phyloP scores from a whole-genome alignment of 2,797 vertebrate genomes.

The Huso huso region DNA sequence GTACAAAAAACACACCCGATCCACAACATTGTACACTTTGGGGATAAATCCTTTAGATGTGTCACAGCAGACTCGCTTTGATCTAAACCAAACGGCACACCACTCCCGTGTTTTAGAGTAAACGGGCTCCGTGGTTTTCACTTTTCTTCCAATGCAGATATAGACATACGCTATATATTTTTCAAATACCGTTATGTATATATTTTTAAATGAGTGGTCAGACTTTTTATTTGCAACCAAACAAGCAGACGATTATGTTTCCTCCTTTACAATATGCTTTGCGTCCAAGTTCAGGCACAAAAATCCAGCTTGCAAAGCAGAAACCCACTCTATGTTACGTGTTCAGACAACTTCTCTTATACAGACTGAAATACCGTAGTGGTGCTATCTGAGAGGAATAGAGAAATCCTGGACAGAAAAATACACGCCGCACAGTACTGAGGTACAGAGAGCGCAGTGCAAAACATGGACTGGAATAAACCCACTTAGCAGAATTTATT shows the following conservation, averaged over 20 bases:
- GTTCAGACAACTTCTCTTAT: no score
- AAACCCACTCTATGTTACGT: background rate
- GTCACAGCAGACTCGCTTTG: constrained; percentile 3
- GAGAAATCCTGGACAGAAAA: constrained; percentile 48
- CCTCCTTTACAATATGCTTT: background rate
- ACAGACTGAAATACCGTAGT: background rate
- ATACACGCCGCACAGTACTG: constrained; percentile 41
- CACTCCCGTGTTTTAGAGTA: constrained; percentile 32
- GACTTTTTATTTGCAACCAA: no score
- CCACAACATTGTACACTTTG: constrained; percentile 62
- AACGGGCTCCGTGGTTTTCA: constrained; percentile 28
- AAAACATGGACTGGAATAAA: constrained; percentile 59
- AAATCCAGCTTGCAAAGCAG: no score
- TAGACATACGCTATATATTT: no score
- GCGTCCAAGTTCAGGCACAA: background rate
- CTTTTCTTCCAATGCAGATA: constrained; percentile 24
- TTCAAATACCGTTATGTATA: background rate
- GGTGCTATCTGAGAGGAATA: constrained; percentile 39
- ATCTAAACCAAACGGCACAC: constrained; percentile 28
- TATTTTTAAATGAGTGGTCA: background rate
- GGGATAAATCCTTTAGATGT: constrained; percentile 42
- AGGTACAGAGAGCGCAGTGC: constrained; percentile 36
- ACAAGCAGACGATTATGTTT: background rate
- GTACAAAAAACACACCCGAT: constrained; percentile 57
- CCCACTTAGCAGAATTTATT: no score